phyloP scores from a whole-genome alignment of 2,888 invertebrate genomes.

The Drosophila glabriapex region DNA sequence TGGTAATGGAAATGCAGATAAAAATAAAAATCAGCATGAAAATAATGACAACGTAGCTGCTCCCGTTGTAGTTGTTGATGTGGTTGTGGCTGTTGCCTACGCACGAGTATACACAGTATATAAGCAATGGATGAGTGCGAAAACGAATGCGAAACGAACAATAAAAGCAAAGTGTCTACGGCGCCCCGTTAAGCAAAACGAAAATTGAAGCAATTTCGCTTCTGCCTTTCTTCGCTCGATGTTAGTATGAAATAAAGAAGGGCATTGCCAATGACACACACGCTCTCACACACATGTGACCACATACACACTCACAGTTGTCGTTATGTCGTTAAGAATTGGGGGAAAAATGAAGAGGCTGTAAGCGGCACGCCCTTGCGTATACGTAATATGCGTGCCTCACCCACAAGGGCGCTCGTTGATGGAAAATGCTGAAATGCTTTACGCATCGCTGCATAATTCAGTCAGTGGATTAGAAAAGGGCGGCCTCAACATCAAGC shows the following conservation, averaged over 20 bases:
- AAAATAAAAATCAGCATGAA: slow-evolving; percentile 81
- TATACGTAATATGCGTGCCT: slow-evolving; percentile 73
- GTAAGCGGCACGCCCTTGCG: slow-evolving; percentile 73
- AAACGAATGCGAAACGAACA: slow-evolving; percentile 64
- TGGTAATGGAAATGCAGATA: slow-evolving; percentile 81
- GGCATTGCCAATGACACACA: slow-evolving; percentile 58
- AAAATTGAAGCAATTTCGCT: slow-evolving; percentile 80
- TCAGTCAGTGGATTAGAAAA: slow-evolving; percentile 81
- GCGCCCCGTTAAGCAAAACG: slow-evolving; percentile 77
- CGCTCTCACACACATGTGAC: slow-evolving; percentile 24
- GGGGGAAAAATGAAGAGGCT: slow-evolving; percentile 74
- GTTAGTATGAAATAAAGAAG: slow-evolving; percentile 58
- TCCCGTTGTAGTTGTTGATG: neutral
- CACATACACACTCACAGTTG: slow-evolving; percentile 37
- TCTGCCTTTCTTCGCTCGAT: slow-evolving; percentile 43
- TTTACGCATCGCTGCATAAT: slow-evolving; percentile 81
- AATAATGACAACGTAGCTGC: slow-evolving; percentile 72
- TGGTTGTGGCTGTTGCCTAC: slow-evolving; percentile 8
- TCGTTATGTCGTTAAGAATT: slow-evolving; percentile 75
- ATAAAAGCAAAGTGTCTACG: slow-evolving; percentile 82
- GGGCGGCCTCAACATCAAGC: slow-evolving; percentile 57
- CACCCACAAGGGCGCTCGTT: slow-evolving; percentile 44
- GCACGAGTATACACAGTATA: slow-evolving; percentile 13
- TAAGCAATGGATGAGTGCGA: slow-evolving; percentile 35
- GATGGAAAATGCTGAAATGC: slow-evolving; percentile 82